phyloP scores from a whole-genome alignment of 2,888 invertebrate genomes.

The Heteromurus nitidus region DNA sequence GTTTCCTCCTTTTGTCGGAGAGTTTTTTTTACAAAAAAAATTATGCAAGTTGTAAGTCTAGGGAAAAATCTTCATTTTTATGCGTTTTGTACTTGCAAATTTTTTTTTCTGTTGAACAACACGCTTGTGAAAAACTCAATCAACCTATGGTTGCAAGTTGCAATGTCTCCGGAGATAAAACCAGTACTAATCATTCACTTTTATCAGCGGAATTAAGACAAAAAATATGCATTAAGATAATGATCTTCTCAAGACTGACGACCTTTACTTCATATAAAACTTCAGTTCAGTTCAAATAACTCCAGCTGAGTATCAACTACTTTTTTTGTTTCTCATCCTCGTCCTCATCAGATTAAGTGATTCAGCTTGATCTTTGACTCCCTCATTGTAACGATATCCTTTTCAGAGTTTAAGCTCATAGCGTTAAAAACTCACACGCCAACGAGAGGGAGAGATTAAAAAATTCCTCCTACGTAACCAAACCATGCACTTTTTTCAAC shows the following conservation, averaged over 20 bases:
- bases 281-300: background rate
- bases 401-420: background rate
- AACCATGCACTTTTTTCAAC: background rate
- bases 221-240: constrained; percentile 16
- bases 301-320: constrained; percentile 9
- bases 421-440: constrained; percentile 13
- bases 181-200: background rate
- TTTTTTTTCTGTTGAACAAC: background rate
- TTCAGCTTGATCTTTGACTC: background rate
- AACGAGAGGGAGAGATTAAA: constrained; percentile 15
- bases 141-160: no score
- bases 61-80: background rate
- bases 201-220: background rate
- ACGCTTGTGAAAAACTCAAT: background rate
- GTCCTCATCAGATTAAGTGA: background rate
- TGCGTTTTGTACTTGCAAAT: background rate
- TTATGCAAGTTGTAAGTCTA: no score
- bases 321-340: background rate
- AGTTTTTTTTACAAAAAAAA: no score
- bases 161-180: background rate
- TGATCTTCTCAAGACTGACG: background rate
- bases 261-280: background rate
- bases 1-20: background rate
- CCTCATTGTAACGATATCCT: background rate
- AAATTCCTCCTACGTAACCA: constrained; percentile 23